A percentile compares a stretch with the other conserved stretches of the same genome.
Evolutionary conservation across 2,888 invertebrate species (phyloP).

Genomic region (Rhodophaea formosa): DNA sequence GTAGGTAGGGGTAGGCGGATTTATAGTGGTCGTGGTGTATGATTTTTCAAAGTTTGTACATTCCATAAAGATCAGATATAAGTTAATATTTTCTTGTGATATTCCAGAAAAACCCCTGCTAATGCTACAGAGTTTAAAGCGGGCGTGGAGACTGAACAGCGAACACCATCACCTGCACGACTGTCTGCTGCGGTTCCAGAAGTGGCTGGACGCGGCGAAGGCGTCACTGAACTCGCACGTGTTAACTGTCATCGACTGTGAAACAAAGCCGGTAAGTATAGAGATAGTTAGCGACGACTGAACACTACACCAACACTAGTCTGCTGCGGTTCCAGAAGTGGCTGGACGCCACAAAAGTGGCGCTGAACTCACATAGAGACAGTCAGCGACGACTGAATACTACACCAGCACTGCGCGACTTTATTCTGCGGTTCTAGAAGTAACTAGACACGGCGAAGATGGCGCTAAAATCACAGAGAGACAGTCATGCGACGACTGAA

Average conservation of each 20-base stretch:
- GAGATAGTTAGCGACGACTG: too few species aligned
- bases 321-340: constrained; percentile 81
- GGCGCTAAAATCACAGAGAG: constrained; percentile 52
- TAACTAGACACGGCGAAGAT: constrained; percentile 51
- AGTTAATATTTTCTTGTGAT: background rate
- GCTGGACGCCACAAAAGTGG: constrained; percentile 45
- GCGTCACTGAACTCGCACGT: constrained; percentile 69
- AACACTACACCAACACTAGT: too few species aligned
- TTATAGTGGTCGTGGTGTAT: too few species aligned
- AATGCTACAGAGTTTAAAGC: constrained; percentile 97
- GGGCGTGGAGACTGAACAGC: constrained; percentile 86
- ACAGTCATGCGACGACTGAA: too few species aligned
- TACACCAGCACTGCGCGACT: too few species aligned
- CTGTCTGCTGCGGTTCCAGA: constrained; percentile 89
- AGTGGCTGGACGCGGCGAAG: constrained; percentile 53
- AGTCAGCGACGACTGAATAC: too few species aligned
- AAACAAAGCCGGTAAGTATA: constrained; percentile 58
- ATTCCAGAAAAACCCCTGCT: constrained; percentile 90
- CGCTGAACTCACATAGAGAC: constrained; percentile 51
- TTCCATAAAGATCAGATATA: too few species aligned
- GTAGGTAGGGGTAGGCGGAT: too few species aligned
- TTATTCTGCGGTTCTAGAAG: constrained; percentile 82
- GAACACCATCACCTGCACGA: constrained; percentile 91
- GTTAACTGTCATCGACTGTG: constrained; percentile 76
- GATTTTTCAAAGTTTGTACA: too few species aligned